Base-by-base conservation (phyloP, 2,113 vertebrate species). In the Herpetotheres cachinnans region DNA sequence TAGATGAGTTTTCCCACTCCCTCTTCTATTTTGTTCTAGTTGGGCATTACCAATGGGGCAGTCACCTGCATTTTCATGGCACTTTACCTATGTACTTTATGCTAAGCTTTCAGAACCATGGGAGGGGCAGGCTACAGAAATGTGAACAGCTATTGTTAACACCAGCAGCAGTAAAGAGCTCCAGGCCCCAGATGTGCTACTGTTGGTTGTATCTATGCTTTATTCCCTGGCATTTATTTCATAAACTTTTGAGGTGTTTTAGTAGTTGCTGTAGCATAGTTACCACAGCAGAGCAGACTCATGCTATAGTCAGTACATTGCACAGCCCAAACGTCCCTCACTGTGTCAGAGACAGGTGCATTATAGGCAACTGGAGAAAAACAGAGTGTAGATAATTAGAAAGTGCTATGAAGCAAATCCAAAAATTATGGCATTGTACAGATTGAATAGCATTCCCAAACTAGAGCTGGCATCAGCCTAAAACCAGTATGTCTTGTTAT, bases 371-470 rank as follows among this genome's bases (percentile, higher is more conserved):
- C 58, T 87, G 91, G 65, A 96, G 93, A 97, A 97, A 98, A 97
- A 49, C 40, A 71, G 25, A 7, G 16, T 46, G 52, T 88, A 96
- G 92, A 63, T 96, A 97, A 98, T 97, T 97, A 97, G 65, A 86
- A 97, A 97, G 80, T 91, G 82, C 95, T 81, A 11, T 96, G 95
- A 98, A 97, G 89, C 93, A 97, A 97, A 96, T 97, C 94, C 85
- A 84, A 58, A 91, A 82, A 92, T 86, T 87, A 97, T 86, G 85
- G 82, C 86, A 96, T 96, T 96, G 80, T 52, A 90, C 38, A 85
- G 80, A 96, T 76, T 78, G 91, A 95, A 96, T 89, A 94, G 9
- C 93, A 83, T 93, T 95, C 59, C 78, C 90, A 79, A 95, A 89
- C 4, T 40, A 81, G 87, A 93, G 52, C 94, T 82, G 38, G 12